These are phyloP conservation scores for Mycogona germanica DNA, from an alignment of 2,888 invertebrate species.

Conservation along the genomic window DNA sequence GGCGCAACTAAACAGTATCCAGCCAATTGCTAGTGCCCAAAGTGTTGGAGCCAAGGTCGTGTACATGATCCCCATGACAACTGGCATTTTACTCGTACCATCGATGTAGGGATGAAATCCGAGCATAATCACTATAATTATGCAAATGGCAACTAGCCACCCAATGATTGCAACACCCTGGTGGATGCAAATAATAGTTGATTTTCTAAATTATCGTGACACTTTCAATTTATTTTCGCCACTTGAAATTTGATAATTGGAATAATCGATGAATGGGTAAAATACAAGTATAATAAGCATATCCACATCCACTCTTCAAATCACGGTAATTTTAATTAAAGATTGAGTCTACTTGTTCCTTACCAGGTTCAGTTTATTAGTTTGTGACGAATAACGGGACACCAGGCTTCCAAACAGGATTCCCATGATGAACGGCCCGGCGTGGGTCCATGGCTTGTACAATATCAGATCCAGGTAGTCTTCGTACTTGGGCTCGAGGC, in stretches of 20 bases:
- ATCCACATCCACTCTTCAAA: too few relatives aligned
- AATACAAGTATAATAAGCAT: too few relatives aligned
- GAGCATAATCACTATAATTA: neutral
- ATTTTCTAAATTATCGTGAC: neutral
- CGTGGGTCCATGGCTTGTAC: constrained; percentile 9
- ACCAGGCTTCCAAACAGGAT: constrained; percentile 7
- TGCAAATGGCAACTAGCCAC: neutral
- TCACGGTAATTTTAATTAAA: too few relatives aligned
- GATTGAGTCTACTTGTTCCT: too few relatives aligned
- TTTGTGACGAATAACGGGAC: too few relatives aligned
- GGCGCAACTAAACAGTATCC: constrained; percentile 8
- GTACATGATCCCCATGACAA: constrained; percentile 1
- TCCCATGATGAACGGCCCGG: constrained; percentile 7
- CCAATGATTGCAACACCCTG: neutral
- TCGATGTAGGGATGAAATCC: constrained; percentile 12
- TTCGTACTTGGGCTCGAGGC: constrained; percentile 7
- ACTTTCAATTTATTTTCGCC: neutral
- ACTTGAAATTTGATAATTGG: too few relatives aligned
- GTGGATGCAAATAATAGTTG: neutral
- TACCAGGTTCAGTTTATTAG: too few relatives aligned
- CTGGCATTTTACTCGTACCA: constrained; percentile 8
- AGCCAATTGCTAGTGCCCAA: constrained; percentile 10
- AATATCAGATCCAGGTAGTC: neutral
- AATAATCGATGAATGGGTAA: too few relatives aligned
- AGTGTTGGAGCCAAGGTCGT: constrained; percentile 7